A percentile compares a stretch with the other conserved stretches of the same genome.
These are phyloP conservation scores for Ectropis crepuscularia DNA, from an alignment of 2,888 invertebrate genomes.

Conservation along the genomic window DNA sequence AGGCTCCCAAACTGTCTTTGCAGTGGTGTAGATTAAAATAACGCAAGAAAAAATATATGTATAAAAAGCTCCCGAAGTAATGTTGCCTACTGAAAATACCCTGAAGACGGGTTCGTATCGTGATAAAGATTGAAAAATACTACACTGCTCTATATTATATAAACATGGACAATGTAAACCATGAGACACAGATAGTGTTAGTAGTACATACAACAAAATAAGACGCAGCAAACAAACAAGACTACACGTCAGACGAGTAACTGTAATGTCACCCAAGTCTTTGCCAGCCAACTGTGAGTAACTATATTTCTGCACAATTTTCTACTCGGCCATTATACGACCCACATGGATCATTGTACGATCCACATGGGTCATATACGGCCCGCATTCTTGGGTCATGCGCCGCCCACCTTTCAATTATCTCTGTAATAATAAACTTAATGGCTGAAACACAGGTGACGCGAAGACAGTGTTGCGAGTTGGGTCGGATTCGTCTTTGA, in stretches of 20 bases:
- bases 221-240: too few relatives aligned
- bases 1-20: too few relatives aligned
- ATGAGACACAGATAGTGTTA: too few relatives aligned
- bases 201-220: too few relatives aligned
- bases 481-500: not conserved
- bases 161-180: too few relatives aligned
- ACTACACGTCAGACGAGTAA: not conserved
- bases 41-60: too few relatives aligned
- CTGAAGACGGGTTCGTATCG: too few relatives aligned
- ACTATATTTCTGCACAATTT: not conserved
- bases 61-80: too few relatives aligned
- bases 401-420: constrained; percentile 41
- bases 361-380: constrained; percentile 23
- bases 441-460: constrained; percentile 18
- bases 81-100: too few relatives aligned
- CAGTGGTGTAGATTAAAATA: too few relatives aligned
- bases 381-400: constrained; percentile 24
- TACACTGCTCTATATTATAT: too few relatives aligned
- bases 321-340: constrained; percentile 6
- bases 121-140: too few relatives aligned
- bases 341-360: constrained; percentile 28
- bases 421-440: constrained; percentile 36
- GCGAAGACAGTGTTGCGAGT: constrained; percentile 6
- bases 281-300: not conserved
- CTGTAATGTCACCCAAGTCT: not conserved